phyloP scores from a whole-genome alignment of 2,888 invertebrate species.

The Thelaira solivaga region DNA sequence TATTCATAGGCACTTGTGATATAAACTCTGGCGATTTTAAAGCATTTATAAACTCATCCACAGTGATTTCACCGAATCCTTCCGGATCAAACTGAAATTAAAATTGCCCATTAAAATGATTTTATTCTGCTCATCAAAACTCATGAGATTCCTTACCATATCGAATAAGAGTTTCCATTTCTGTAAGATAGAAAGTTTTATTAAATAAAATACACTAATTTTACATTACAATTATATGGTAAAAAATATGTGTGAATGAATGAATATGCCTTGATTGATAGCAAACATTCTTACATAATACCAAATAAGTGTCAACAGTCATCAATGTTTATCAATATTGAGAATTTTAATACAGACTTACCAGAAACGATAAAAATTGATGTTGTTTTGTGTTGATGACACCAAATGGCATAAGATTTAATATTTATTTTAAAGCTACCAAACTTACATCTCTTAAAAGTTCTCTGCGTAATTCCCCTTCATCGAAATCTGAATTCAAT shows the following conservation, averaged over 20 bases:
- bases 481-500: conserved; percentile 87
- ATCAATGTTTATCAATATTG: too few relatives aligned
- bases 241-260: neutral
- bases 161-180: conserved; percentile 94
- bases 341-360: too few relatives aligned
- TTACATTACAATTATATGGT: too few relatives aligned
- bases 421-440: neutral
- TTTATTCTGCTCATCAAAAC: neutral
- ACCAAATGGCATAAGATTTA: too few relatives aligned
- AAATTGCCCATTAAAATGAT: neutral
- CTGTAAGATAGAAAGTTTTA: conserved; percentile 78
- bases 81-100: conserved; percentile 88
- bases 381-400: neutral
- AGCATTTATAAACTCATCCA: conserved; percentile 88
- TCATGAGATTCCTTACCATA: conserved; percentile 81
- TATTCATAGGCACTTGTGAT: conserved; percentile 85
- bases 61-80: conserved; percentile 94
- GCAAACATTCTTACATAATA: too few relatives aligned
- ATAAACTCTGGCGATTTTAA: conserved; percentile 87
- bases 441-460: conserved; percentile 87
- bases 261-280: too few relatives aligned
- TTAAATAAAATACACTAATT: neutral
- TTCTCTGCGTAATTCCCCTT: conserved; percentile 86
- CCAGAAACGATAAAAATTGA: too few relatives aligned
- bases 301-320: too few relatives aligned